Conservation (phyloP, 2,888 invertebrate species). For the Cosmia trapezina region DNA sequence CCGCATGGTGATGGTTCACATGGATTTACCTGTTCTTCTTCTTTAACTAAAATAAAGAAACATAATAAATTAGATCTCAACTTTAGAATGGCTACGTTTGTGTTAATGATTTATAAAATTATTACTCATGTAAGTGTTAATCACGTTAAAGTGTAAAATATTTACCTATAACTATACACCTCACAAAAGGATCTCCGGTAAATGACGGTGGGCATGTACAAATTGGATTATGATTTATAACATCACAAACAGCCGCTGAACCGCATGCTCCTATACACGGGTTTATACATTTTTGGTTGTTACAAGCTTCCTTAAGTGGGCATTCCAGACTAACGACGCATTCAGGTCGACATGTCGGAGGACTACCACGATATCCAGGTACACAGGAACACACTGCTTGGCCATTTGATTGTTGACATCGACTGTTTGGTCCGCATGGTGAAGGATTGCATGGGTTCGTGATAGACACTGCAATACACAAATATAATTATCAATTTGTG, state of each 20-base stretch:
- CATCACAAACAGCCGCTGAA: slow-evolving; percentile 92
- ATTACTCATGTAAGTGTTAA: not conserved
- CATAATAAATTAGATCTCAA: not conserved
- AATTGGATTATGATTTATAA: slow-evolving; percentile 94
- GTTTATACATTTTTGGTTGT: slow-evolving; percentile 93
- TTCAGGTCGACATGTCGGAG: slow-evolving; percentile 94
- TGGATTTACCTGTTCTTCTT: slow-evolving; percentile 85
- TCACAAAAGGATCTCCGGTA: slow-evolving; percentile 94
- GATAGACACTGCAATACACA: slow-evolving; percentile 73
- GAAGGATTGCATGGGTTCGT: slow-evolving; percentile 93
- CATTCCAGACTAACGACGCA: slow-evolving; percentile 94
- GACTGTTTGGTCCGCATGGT: slow-evolving; percentile 94
- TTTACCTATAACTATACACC: slow-evolving; percentile 90
- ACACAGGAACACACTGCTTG: slow-evolving; percentile 94
- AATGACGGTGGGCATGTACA: slow-evolving; percentile 94
- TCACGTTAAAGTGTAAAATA: not conserved
- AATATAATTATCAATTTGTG: slow-evolving; percentile 9
- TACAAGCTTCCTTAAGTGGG: slow-evolving; percentile 93
- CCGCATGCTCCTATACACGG: slow-evolving; percentile 96
- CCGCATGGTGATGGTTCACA: slow-evolving; percentile 95
- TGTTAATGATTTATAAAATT: not conserved
- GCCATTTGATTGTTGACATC: slow-evolving; percentile 93
- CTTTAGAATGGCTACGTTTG: not conserved
- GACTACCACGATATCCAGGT: slow-evolving; percentile 93
- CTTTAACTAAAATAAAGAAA: slow-evolving; percentile 69